A percentile compares a stretch with the other conserved stretches of the same genome.
Evolutionary conservation across 2,888 invertebrate species (phyloP).

Genomic region (Gisinianus flammeolus): DNA sequence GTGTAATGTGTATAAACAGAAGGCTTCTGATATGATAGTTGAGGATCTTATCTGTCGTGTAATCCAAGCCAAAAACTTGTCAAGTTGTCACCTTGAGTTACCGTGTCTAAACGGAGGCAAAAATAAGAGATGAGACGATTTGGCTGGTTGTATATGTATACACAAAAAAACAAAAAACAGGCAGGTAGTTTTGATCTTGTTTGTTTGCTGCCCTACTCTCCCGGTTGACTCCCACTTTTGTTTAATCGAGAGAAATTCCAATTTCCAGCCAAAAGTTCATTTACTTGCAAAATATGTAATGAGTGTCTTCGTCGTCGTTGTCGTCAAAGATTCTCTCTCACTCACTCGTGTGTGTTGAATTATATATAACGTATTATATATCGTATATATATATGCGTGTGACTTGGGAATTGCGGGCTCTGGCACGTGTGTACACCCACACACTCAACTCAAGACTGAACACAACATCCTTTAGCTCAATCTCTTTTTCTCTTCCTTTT

Average conservation of each 20-base stretch:
- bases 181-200: constrained; percentile 2
- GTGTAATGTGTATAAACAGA: no score
- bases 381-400: constrained; percentile 6
- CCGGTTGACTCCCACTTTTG: not conserved
- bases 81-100: constrained; percentile 36
- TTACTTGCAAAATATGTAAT: constrained; percentile 37
- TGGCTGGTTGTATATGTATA: not conserved
- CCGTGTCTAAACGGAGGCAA: constrained; percentile 20
- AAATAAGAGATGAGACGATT: not conserved
- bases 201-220: not conserved
- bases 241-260: constrained; percentile 45
- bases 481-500: constrained; percentile 10
- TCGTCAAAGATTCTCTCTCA: not conserved
- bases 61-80: constrained; percentile 40
- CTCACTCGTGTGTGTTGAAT: not conserved
- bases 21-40: not conserved
- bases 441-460: constrained; percentile 39
- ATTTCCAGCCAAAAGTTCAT: constrained; percentile 55
- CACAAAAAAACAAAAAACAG: not conserved
- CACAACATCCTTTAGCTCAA: constrained; percentile 7
- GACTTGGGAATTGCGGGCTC: constrained; percentile 4
- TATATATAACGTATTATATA: constrained; percentile 3
- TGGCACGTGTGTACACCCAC: constrained; percentile 39
- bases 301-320: not conserved
- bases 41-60: constrained; percentile 35